These are phyloP conservation scores for Pasiphila rectangulata DNA, from an alignment of 2,888 invertebrate species.

Conservation along the genomic window DNA sequence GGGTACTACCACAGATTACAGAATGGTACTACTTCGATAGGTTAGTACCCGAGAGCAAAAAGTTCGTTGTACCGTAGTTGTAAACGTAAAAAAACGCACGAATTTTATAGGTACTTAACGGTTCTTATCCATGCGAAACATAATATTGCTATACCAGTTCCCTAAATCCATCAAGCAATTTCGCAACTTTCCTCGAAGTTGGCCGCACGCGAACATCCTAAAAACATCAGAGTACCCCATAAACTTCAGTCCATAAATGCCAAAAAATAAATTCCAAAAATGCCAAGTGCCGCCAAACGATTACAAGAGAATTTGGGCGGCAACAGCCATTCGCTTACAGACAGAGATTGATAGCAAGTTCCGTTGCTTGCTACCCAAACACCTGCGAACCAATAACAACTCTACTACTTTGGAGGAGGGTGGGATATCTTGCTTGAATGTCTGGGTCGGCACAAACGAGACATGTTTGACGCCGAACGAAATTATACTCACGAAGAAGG, in stretches of 20 bases:
- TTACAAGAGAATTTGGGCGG: constrained; percentile 46
- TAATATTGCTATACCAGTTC: constrained; percentile 20
- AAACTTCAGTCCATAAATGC: constrained; percentile 38
- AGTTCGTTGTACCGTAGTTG: not conserved
- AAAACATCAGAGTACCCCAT: constrained; percentile 28
- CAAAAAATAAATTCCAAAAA: constrained; percentile 40
- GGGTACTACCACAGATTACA: no score
- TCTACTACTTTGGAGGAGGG: constrained; percentile 31
- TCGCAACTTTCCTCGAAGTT: constrained; percentile 17
- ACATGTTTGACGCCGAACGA: constrained; percentile 27
- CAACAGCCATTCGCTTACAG: constrained; percentile 41
- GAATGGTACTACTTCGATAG: no score
- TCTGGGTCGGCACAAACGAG: constrained; percentile 29
- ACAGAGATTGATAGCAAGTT: constrained; percentile 49
- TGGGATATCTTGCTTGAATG: constrained; percentile 29
- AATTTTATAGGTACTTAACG: constrained; percentile 21
- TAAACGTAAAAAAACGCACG: not conserved
- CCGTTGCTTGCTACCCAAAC: constrained; percentile 53
- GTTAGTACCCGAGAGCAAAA: no score
- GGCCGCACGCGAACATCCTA: not conserved
- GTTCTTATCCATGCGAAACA: constrained; percentile 18
- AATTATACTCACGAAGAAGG: constrained; percentile 33
- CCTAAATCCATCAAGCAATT: constrained; percentile 8
- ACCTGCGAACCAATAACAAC: constrained; percentile 36
- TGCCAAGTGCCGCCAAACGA: constrained; percentile 44